Base-by-base conservation (phyloP, 2,113 vertebrate genomes). In the Porphyrio hochstetteri region DNA sequence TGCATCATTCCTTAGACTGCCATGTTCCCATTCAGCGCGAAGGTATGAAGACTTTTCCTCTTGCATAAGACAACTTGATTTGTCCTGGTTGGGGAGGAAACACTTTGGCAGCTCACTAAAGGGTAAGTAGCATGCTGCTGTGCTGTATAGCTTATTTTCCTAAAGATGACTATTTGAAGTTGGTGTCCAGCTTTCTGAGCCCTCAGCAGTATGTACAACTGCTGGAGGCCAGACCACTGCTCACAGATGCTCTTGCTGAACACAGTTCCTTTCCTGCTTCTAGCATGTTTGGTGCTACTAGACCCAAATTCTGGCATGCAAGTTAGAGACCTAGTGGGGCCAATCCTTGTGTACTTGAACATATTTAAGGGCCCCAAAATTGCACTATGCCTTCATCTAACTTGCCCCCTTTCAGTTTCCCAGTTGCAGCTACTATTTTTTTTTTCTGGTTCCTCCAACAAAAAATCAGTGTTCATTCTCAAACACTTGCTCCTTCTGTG, bases 21-120 rank as follows among this genome's bases (percentile, higher is more conserved):
- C 5, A 15, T 5, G 18, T 35, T 88, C 75, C 55, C 88, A 86
- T 55, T 94, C 95, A 96, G 80, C 80, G 3, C 83, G 61, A 59
- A 84, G 88, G 88, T 84, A 93, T 97, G 93, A 92, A 91, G 83
- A 90, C 90, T 93, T 72, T 88, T 93, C 80, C 80, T 94, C 88
- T 93, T 96, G 95, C 88, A 71, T 95, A 92, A 88, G 88, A 48
- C 38, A 33, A 19, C 67, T 77, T 10, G 56, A 17, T 74, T 83
- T 64, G 56, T 13, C 63, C 16, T 23, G 76, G 28, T 36, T 25
- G 28, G 57, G 56, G 61, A 93, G 72, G 95, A 86, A 84, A 13
- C 64, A 29, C 25, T 68, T 68, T 60, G 76, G 71, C 48, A 86
- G 53, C 86, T 84, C 35, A 5, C 64, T 68, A 2, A 61, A 42